Evolutionary conservation across 2,113 vertebrate genomes (phyloP), one percentile per base, ranked within the genome.

Genomic region (Heliornis fulica): DNA sequence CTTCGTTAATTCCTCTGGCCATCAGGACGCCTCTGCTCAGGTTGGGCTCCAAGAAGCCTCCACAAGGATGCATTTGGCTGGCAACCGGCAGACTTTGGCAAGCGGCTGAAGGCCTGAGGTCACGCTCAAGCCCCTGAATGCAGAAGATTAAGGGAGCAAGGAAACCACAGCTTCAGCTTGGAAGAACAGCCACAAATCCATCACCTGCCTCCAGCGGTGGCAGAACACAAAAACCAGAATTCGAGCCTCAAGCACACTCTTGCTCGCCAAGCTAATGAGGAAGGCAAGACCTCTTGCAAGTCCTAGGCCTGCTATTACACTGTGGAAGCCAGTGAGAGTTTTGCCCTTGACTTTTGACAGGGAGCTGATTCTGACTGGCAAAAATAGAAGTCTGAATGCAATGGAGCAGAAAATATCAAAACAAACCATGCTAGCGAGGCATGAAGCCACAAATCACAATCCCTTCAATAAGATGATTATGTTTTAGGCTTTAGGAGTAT

Each of bases 391-490:
- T 64, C 7, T 41, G 66, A 83, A 90, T 32, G 60, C 43, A 38
- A 2, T 13, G 34, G 69, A 77, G 63, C n/a, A 72, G 50, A 79
- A 92, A 90, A 74, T 32, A 83, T 4, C 83, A 68, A 90, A 94
- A 78, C 0, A 0, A 85, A 65, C 28, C 5, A 1, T 9, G 25
- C 29, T 13, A 56, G 64, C 28, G 36, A 95, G 90, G 76, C 12
- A 18, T 2, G 43, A 87, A 75, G 85, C 36, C 60, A 86, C 75
- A 95, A 94, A 93, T 61, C 9, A 17, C 68, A 78, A 89, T 31
- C 57, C 40, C 50, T 83, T 77, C 94, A 81, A 74, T 88, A 92
- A 93, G 88, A 23, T 81, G 79, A 90, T 94, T 83, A 83, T 8
- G 36, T 43, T 77, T 64, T 29, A 63, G 75, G 71, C 77, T 91